phyloP scores from a whole-genome alignment of 2,113 vertebrate genomes.

The Cercopithecus mona region DNA sequence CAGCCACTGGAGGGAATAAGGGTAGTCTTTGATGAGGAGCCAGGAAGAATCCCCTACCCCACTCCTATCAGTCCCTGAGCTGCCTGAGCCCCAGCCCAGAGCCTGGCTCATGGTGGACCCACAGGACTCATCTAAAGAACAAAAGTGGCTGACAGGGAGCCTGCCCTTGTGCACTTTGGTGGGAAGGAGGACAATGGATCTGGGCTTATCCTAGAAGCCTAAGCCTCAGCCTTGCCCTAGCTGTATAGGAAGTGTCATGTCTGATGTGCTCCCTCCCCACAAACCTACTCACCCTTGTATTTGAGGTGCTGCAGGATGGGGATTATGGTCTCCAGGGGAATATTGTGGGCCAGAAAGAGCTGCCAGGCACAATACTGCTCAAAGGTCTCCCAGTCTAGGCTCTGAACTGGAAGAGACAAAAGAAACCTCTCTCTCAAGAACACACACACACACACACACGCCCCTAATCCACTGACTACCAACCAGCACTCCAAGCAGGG shows the following conservation, averaged over 20 bases:
- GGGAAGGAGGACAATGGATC: not conserved
- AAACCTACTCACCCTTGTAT: conserved; percentile 90
- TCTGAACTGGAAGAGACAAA: conserved; percentile 88
- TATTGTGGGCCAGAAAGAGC: conserved; percentile 96
- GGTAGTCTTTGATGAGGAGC: not conserved
- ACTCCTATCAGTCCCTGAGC: not conserved
- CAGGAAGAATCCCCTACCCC: not conserved
- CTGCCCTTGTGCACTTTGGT: not conserved
- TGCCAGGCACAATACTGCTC: conserved; percentile 99
- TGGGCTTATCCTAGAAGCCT: not conserved
- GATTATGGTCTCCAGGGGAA: conserved; percentile 95
- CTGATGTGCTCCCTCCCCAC: too few species aligned
- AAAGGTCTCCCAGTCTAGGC: conserved; percentile 98
- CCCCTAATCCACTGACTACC: not conserved
- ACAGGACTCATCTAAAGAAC: not conserved
- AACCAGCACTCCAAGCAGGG: not conserved
- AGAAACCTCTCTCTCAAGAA: not conserved
- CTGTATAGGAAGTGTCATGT: not conserved
- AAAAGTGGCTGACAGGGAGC: not conserved
- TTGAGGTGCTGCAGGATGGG: conserved; percentile 98
- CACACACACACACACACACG: not conserved
- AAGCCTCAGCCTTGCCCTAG: not conserved
- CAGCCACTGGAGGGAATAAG: not conserved
- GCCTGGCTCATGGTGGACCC: not conserved
- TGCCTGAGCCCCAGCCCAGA: not conserved